Base-by-base conservation (phyloP, 53 echinoderm and acorn worm species). In the Zoroaster sp. region DNA sequence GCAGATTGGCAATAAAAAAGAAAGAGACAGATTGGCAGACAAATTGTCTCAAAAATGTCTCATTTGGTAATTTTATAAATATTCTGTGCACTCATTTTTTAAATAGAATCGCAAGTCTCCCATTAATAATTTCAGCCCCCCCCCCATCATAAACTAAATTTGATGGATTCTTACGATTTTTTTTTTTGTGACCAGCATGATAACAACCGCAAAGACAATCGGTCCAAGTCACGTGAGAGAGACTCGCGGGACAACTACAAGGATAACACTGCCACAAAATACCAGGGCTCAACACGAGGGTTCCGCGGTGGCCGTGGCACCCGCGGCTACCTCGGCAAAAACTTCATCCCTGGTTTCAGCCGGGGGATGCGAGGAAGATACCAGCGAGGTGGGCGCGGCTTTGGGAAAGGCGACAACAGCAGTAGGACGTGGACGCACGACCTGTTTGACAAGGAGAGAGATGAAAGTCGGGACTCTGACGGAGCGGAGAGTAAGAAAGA, bases 401-500 rank as follows among this genome's bases (percentile, higher is more conserved):
- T n/a, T 4, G 36, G 40, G 32, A 35, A 34, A 12, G 70, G 49
- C 4, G 69, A 66, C 17, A 66, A 59, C 17, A 36, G 74, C 20
- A 34, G 53, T 49, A 83, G 77, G 7, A 65, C 76, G 44, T 88
- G 88, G 88, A 88, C 88, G 4, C 88, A 88, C 34, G 88, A 88
- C 77, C 25, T 88, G 66, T 88, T 76, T 88, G 88, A 88, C 28
- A 88, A 88, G 68, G 77, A 88, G n/a, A 76, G 43, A 1, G 77
- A 75, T 59, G 12, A 34, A 37, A 12, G 35, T 35, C 9, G 40
- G 39, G n/a, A 44, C 7, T 53, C 20, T 18, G 21, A 20, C 38
- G 66, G 53, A 63, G 59, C 15, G 4, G 73, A 38, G 46, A 69
- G 18, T 5, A 66, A 59, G 75, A 87, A 65, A 53, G 63, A 75